Percentiles rank a stretch among this genome's conserved stretches.
Evolutionary conservation across 2,797 vertebrate species (phyloP).

Genomic region (Crocodylus rhombifer): DNA sequence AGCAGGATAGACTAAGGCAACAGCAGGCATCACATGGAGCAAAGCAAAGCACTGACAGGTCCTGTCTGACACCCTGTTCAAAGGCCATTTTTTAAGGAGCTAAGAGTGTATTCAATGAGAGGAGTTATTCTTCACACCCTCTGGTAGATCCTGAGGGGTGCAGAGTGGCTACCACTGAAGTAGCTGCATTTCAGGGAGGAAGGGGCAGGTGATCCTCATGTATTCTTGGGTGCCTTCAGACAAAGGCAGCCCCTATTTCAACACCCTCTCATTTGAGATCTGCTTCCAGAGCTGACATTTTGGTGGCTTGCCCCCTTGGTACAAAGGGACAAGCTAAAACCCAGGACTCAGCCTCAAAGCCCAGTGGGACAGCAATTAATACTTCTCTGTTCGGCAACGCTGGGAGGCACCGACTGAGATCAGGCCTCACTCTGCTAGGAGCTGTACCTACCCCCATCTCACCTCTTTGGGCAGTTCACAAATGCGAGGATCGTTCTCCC

Average conservation of each 20-base stretch:
- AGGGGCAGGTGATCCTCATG: too few relatives aligned
- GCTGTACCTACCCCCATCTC: neutral
- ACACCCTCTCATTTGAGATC: neutral
- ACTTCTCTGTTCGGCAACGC: neutral
- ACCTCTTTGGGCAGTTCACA: too few relatives aligned
- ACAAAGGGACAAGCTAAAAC: neutral
- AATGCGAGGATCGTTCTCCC: neutral
- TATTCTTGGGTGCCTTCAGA: too few relatives aligned
- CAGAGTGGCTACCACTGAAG: too few relatives aligned
- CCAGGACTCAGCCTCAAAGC: neutral
- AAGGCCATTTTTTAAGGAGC: rapidly evolving
- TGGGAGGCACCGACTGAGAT: neutral
- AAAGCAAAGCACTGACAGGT: rapidly evolving
- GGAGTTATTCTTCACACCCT: neutral
- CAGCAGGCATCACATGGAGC: rapidly evolving
- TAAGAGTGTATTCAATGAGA: rapidly evolving
- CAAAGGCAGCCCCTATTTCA: neutral
- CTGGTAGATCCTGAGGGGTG: too few relatives aligned
- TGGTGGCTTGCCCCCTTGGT: neutral
- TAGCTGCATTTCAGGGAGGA: too few relatives aligned
- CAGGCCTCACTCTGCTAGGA: neutral
- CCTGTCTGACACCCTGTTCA: neutral
- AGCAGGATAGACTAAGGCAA: neutral
- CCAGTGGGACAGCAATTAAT: too few relatives aligned
- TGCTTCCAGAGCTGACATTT: neutral